Base-by-base conservation (phyloP, 2,113 vertebrate genomes). In the Mirounga angustirostris region DNA sequence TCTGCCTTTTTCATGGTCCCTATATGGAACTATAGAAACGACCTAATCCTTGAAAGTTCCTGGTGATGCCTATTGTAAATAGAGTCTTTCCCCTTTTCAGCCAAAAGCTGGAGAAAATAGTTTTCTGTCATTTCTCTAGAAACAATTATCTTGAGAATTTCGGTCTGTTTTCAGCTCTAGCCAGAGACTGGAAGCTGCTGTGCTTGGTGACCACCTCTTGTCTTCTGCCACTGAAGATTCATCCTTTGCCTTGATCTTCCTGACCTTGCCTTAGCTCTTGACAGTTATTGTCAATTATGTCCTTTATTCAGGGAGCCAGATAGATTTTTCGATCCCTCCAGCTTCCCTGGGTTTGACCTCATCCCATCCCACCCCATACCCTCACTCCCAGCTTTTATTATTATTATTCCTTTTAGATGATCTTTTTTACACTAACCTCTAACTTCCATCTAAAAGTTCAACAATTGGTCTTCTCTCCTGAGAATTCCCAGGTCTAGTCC, bases 141-240 rank as follows among this genome's bases (percentile, higher is more conserved):
- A 82, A 81, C n/a, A 50, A 19, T 93, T 96, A 81, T 40, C 91
- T 86, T 83, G 91, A 97, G 26, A 89, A 52, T 83, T 92, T 61
- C 10, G 0, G 11, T 61, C 40, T 67, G 12, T 91, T 81, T 96
- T 69, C 50, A 93, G 85, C 73, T 54, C 12, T 46, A 69, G 33
- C 74, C 91, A 79, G 40, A 91, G 91, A 18, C 65, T n/a, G 46
- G 71, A 76, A 50, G 30, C 83, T 58, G 30, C 52, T 36, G 2
- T 89, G 22, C 71, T 59, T 81, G 43, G 76, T 89, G 81, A 74
- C 86, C 82, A 2, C 80, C 80, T 89, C 54, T 22, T 91, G 26
- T 50, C 69, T 67, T 73, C 96, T 63, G 30, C 71, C 80, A 40
- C 0, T 22, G 67, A 84, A 74, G 92, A 24, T 18, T 63, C 74